Base-by-base conservation (phyloP, 2,888 invertebrate species). In the Clitarchus hookeri region DNA sequence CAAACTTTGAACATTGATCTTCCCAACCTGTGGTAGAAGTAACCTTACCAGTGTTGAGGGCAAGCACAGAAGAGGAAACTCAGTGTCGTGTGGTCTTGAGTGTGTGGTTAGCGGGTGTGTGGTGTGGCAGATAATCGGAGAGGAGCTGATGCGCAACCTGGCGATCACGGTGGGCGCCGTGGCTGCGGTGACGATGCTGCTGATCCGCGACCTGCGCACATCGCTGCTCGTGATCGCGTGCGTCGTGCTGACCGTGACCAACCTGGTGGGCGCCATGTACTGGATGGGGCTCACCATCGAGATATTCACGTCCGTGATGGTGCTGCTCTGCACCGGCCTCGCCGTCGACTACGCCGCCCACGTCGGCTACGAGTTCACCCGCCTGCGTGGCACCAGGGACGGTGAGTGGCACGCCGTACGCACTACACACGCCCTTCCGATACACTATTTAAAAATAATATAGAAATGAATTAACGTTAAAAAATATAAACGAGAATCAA, bases 341-440 rank as follows among this genome's bases (percentile, higher is more conserved):
- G 92, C 93, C 48, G 92, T 93, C 2, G 93, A 93, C 90, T 93
- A 93, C 88, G 92, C 93, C 0, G 92, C 92, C 0, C 93, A 93
- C 89, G 90, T 93, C 80, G 93, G 92, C n/a, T 90, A 93, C 87
- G 92, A 91, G 84, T 93, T 93, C 87, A 91, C 91, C 88, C 91
- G 91, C 13, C 89, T 91, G n/a, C 89, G 88, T 12, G 92, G 92
- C 77, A 91, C 90, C n/a, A 91, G 91, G 87, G 89, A 92, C 87
- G 92, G 92, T 92, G 89, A 88, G 87, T 36, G 36, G 89, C 27
- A n/a, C 53, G 54, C 44, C 27, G 16, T 8, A 48, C 48, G 6
- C 48, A 8, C 4, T 2, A 3, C 36, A 36, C 4, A 36, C 36
- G 4, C 36, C 36, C 36, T 36, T 36, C 36, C 2, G 2, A 1